Evolutionary conservation across 2,888 invertebrate species (phyloP).

Genomic region (Hirudinaria manillensis): DNA sequence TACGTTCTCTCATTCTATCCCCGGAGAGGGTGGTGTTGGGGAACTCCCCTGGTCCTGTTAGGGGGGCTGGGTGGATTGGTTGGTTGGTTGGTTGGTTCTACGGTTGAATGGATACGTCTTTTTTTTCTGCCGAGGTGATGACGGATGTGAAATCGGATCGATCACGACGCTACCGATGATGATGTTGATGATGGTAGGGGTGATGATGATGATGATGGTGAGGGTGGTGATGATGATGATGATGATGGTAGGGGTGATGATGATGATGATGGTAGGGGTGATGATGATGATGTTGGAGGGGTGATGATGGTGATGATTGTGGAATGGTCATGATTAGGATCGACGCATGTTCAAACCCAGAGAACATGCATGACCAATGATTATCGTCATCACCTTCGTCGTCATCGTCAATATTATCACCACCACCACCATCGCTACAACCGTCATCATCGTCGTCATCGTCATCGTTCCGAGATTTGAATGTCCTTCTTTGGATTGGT

Average conservation of each 20-base stretch:
- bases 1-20: no score
- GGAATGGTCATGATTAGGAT: not conserved
- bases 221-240: slow-evolving; percentile 15
- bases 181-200: not conserved
- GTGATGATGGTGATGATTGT: not conserved
- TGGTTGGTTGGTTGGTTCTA: no score
- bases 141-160: not conserved
- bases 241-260: slow-evolving; percentile 22
- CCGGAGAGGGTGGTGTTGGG: no score
- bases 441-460: slow-evolving; percentile 30
- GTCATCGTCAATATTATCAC: not conserved
- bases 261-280: slow-evolving; percentile 23
- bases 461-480: slow-evolving; percentile 12
- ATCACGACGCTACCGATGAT: not conserved
- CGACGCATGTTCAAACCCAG: no score
- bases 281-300: slow-evolving; percentile 16
- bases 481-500: no score
- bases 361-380: no score
- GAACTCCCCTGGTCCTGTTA: no score
- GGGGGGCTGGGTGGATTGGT: no score
- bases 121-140: no score
- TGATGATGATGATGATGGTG: not conserved
- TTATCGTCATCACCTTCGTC: slow-evolving; percentile 2
- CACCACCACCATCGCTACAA: slow-evolving; percentile 14
- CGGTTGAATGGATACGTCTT: no score